Evolutionary conservation across 2,113 vertebrate species (phyloP), one percentile per base, ranked within the genome.

Genomic region (Mixornis gularis): DNA sequence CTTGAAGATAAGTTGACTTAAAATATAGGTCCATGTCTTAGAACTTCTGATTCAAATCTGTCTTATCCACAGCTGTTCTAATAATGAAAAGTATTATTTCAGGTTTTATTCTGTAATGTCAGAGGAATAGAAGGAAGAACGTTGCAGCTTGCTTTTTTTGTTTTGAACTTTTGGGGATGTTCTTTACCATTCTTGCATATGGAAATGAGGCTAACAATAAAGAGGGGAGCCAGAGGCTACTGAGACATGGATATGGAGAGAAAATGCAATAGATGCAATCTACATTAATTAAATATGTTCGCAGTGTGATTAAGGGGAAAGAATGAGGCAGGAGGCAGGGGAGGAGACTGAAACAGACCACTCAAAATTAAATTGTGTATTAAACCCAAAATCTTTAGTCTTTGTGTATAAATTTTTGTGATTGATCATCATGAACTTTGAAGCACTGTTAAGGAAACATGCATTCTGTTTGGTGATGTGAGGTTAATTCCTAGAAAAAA

Each of bases 271-370:
- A 38, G 24, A 71, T 3, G 1, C 49, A 88, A 56, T 51, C 41
- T 46, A 3, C 9, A 2, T 69, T 24, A 62, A 44, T 74, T 46
- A 56, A 59, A 16, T 71, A 63, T 18, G 4, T 85, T 90, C 17
- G 76, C 49, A 43, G 12, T 71, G 25, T 53, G 24, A 24, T 66
- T 66, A 66, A 25, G 30, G 26, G 11, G 14, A 44, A 86, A 68
- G 17, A 92, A 59, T 26, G 14, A 56, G 14, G 10, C 0, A 10
- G 3, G 1, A 9, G 9, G 2, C 1, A 9, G 30, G 11, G 18
- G 9, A 17, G 6, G 68, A 43, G 32, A 32, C 9, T 79, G 38
- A 27, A 59, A 26, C 13, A 60, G 18, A 69, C 27, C 9, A 34
- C 24, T 79, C 15, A 59, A 80, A 78, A 66, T 36, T 26, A 71